A percentile compares a stretch with the other conserved stretches of the same genome.
Evolutionary conservation across 2,113 vertebrate species (phyloP).

Genomic region (Regulus satrapa): DNA sequence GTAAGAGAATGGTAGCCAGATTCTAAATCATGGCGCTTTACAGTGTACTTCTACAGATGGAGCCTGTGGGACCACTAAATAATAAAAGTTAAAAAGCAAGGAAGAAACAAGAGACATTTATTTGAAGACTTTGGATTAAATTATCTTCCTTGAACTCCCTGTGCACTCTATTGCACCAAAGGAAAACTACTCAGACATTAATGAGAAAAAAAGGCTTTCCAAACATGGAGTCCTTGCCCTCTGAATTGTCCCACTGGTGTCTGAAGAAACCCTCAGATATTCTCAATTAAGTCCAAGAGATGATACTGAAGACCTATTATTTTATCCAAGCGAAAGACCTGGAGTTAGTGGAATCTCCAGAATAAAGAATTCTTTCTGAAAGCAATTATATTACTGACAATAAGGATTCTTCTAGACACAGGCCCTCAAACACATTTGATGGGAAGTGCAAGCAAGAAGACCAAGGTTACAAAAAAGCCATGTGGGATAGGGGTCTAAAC

Average conservation of each 20-base stretch:
- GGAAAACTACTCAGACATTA: neutral
- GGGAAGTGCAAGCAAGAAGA: neutral
- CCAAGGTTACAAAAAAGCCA: neutral
- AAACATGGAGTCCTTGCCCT: neutral
- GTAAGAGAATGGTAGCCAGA: neutral
- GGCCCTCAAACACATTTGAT: neutral
- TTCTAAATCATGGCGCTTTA: neutral
- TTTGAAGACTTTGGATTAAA: neutral
- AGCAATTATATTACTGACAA: neutral
- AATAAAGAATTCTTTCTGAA: neutral
- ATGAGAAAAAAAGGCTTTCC: neutral
- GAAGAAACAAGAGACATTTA: neutral
- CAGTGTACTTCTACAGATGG: neutral
- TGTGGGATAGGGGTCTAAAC: neutral
- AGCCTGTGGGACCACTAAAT: neutral
- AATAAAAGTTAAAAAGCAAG: neutral
- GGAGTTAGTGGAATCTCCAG: neutral
- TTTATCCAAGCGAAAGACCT: neutral
- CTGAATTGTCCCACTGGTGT: neutral
- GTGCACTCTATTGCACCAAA: neutral
- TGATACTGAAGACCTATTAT: neutral
- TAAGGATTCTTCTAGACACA: neutral
- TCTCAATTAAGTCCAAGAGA: neutral
- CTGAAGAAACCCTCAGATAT: neutral
- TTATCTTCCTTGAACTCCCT: neutral